phyloP scores from a whole-genome alignment of 2,888 invertebrate genomes.

The Pimpla rufipes region DNA sequence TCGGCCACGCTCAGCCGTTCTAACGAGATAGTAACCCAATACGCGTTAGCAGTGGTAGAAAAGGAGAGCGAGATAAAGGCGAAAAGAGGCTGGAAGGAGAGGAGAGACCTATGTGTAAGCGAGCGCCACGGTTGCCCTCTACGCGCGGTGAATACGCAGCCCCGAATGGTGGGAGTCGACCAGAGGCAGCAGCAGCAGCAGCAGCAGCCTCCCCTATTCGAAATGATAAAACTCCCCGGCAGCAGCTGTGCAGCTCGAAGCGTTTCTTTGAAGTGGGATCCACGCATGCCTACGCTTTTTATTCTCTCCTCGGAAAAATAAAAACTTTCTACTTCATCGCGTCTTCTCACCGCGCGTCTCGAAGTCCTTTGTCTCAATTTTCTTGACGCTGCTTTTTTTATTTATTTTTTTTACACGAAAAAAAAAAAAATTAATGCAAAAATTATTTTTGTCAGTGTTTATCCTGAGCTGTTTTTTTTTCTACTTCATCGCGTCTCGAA shows the following conservation, averaged over 20 bases:
- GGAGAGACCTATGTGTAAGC: conserved; percentile 34
- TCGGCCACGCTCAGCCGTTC: conserved; percentile 65
- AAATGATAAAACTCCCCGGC: conserved; percentile 73
- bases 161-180: conserved; percentile 39
- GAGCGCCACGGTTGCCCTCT: not conserved
- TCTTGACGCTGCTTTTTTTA: not conserved
- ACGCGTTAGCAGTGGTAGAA: conserved; percentile 43
- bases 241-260: conserved; percentile 73
- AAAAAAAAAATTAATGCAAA: not conserved
- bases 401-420: too few species aligned
- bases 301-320: conserved; percentile 24
- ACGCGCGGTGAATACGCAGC: conserved; percentile 31
- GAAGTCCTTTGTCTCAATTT: conserved; percentile 5
- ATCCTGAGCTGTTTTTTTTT: not conserved
- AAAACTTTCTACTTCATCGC: conserved; percentile 24
- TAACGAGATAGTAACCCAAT: conserved; percentile 76
- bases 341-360: conserved; percentile 1
- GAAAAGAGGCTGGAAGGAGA: conserved; percentile 28
- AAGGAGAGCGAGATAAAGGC: conserved; percentile 14
- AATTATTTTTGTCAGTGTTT: too few species aligned
- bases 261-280: conserved; percentile 51
- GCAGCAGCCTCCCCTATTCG: conserved; percentile 75
- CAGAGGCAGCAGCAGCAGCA: conserved; percentile 42
- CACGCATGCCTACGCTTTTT: conserved; percentile 52
- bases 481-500: too few species aligned